These are phyloP conservation scores for Phalacrocorax aristotelis DNA, from an alignment of 2,113 vertebrate species.

Conservation along the genomic window DNA sequence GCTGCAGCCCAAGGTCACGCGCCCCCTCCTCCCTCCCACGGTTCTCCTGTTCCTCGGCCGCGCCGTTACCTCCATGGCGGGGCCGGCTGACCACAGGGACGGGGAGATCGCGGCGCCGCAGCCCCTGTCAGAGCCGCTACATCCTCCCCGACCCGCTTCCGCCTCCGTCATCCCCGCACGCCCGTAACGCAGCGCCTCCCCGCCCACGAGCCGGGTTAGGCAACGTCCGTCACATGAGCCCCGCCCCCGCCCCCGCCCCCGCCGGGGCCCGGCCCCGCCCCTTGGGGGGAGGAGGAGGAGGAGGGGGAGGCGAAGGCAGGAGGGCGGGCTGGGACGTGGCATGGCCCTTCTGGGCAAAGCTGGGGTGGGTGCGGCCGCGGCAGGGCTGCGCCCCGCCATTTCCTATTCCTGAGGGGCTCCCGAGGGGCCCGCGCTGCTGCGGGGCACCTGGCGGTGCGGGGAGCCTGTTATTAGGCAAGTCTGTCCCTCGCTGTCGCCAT, in stretches of 20 bases:
- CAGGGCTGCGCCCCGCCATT: rapidly evolving
- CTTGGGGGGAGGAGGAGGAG: too few species aligned
- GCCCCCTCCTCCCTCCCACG: too few species aligned
- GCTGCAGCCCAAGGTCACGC: too few species aligned
- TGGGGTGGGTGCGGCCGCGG: rapidly evolving
- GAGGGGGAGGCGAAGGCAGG: too few species aligned
- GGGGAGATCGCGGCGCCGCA: not conserved
- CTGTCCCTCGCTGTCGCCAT: rapidly evolving
- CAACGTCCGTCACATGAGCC: not conserved
- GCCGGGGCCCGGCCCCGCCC: not conserved
- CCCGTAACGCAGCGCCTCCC: not conserved
- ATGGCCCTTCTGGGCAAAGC: rapidly evolving
- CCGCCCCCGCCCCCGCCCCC: too few species aligned
- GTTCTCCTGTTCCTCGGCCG: too few species aligned
- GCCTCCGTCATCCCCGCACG: slow-evolving; percentile 48
- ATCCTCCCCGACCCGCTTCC: slow-evolving; percentile 27
- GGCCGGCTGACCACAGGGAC: not conserved
- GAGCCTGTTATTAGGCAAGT: rapidly evolving
- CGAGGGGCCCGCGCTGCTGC: not conserved
- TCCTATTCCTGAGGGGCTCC: rapidly evolving
- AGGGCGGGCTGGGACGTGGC: rapidly evolving
- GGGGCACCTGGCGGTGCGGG: rapidly evolving
- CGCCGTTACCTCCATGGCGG: too few species aligned
- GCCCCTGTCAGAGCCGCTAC: not conserved
- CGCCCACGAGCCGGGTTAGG: not conserved